Evolutionary conservation across 2,888 invertebrate species (phyloP).

Genomic region (Polymixis lichenea): DNA sequence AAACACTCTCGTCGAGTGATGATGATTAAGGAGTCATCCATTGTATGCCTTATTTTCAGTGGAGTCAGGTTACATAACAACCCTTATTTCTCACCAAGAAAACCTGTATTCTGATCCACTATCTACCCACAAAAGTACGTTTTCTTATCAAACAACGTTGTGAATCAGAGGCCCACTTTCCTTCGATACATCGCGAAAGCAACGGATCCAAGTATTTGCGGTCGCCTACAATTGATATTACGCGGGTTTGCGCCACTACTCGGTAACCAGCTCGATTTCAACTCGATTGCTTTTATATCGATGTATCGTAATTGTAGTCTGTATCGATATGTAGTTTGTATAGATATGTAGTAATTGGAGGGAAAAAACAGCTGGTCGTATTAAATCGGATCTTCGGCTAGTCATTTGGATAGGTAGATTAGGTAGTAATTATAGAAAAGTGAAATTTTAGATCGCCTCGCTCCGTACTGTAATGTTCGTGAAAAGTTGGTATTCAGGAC

Average conservation of each 20-base stretch:
- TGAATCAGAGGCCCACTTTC: constrained; percentile 85
- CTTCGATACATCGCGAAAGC: constrained; percentile 83
- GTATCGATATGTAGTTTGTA: constrained; percentile 48
- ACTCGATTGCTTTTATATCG: constrained; percentile 68
- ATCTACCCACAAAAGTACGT: constrained; percentile 44
- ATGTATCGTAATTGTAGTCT: constrained; percentile 61
- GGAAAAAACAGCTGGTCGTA: constrained; percentile 22
- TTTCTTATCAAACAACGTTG: constrained; percentile 79
- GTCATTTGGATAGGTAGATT: constrained; percentile 8
- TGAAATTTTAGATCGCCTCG: constrained; percentile 13
- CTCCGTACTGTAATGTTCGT: background rate
- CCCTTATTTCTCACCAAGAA: background rate
- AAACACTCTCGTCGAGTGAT: no score
- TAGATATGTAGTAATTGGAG: constrained; percentile 50
- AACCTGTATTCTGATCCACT: background rate
- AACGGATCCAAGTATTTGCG: constrained; percentile 85
- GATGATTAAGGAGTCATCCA: no score
- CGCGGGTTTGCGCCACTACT: constrained; percentile 78
- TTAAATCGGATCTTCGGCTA: constrained; percentile 25
- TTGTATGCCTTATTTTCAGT: background rate
- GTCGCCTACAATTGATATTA: constrained; percentile 87
- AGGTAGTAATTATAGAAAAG: constrained; percentile 25
- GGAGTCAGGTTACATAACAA: no score
- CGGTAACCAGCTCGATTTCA: constrained; percentile 62
- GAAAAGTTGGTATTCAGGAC: background rate